These are phyloP conservation scores for Riparia riparia DNA, from an alignment of 2,113 vertebrate species.

Conservation along the genomic window DNA sequence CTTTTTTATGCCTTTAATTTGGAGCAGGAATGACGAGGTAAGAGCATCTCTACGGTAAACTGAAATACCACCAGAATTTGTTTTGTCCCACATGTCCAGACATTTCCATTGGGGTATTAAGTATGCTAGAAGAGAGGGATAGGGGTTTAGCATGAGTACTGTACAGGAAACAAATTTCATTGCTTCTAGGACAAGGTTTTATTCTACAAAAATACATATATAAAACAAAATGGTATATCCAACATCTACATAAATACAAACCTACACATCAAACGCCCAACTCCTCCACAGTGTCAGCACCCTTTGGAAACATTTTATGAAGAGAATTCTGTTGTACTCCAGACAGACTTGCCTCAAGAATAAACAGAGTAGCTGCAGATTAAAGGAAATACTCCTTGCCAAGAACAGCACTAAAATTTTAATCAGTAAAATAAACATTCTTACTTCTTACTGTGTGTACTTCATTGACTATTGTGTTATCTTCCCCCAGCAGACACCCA, in stretches of 20 bases:
- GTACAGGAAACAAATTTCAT: constrained; percentile 7
- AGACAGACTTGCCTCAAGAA: constrained; percentile 57
- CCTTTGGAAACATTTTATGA: constrained; percentile 32
- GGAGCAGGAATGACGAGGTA: constrained; percentile 30
- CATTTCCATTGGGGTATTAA: not conserved
- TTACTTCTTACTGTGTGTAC: constrained; percentile 40
- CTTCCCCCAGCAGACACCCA: not conserved
- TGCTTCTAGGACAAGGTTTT: constrained; percentile 19
- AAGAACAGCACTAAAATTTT: constrained; percentile 67
- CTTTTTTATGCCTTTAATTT: constrained; percentile 8
- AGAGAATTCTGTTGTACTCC: constrained; percentile 44
- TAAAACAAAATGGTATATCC: constrained; percentile 3
- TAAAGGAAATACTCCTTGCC: constrained; percentile 58
- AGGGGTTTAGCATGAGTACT: constrained; percentile 7
- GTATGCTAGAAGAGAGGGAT: not conserved
- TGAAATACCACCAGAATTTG: constrained; percentile 2
- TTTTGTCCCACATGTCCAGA: not conserved
- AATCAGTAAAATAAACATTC: constrained; percentile 66
- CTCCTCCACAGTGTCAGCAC: constrained; percentile 26
- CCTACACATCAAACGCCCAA: constrained; percentile 24
- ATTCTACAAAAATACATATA: not conserved
- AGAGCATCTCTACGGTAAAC: constrained; percentile 9
- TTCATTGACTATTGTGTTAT: constrained; percentile 55
- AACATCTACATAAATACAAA: constrained; percentile 41
- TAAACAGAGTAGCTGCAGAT: constrained; percentile 63